phyloP scores from a whole-genome alignment of 2,888 invertebrate genomes.

The Drosophila paramelanica region DNA sequence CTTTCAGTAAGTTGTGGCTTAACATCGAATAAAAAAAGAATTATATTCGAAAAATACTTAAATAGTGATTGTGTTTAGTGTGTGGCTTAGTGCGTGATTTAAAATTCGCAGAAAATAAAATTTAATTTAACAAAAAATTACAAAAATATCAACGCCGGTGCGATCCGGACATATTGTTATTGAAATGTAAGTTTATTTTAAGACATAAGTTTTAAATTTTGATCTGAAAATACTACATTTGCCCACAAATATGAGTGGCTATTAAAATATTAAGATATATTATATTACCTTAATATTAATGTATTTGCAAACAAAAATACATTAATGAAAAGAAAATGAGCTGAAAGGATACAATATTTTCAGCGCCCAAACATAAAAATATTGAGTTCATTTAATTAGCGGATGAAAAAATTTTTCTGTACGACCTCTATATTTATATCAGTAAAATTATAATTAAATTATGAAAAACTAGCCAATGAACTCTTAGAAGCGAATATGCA shows the following conservation, averaged over 20 bases:
- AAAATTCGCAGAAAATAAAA: neutral
- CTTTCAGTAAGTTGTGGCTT: neutral
- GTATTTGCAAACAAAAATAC: too few relatives aligned
- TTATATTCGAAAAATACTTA: neutral
- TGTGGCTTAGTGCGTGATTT: conserved; percentile 33
- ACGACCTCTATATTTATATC: too few relatives aligned
- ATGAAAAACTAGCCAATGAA: too few relatives aligned
- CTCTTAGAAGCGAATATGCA: too few relatives aligned
- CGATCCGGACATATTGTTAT: conserved; percentile 22
- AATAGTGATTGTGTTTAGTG: conserved; percentile 27
- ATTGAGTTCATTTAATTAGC: too few relatives aligned
- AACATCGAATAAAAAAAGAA: neutral
- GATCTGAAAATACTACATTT: neutral
- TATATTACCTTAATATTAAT: too few relatives aligned
- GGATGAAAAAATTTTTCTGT: neutral
- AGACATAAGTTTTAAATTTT: neutral
- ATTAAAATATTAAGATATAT: too few relatives aligned
- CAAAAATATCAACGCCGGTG: conserved; percentile 15
- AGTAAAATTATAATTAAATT: too few relatives aligned
- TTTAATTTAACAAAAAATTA: conserved; percentile 38
- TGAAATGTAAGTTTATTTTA: conserved; percentile 40
- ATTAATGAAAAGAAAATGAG: too few relatives aligned
- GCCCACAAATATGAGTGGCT: neutral
- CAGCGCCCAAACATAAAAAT: too few relatives aligned
- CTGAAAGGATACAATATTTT: too few relatives aligned